Evolutionary conservation across 1,140 invertebrate genomes (phyloP).

Genomic region (Colletes latitarsis): DNA sequence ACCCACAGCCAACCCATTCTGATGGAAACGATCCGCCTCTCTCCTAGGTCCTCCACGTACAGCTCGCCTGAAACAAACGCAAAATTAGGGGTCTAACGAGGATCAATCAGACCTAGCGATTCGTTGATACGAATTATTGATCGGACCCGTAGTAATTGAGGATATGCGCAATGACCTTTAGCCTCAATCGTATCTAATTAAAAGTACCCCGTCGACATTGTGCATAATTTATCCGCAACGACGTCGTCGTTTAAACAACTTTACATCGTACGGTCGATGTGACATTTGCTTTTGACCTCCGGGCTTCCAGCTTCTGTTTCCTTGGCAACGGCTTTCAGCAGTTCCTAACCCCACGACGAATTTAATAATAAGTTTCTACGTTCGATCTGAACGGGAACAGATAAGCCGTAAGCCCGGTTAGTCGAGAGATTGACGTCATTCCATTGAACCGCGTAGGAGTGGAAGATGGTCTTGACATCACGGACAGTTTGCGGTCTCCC

Average conservation of each 20-base stretch:
- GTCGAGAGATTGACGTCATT: conserved; percentile 57
- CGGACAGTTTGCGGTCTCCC: conserved; percentile 4
- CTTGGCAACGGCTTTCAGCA: background rate
- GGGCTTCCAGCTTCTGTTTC: background rate
- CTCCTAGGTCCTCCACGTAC: conserved; percentile 78
- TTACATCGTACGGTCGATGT: background rate
- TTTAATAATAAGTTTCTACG: background rate
- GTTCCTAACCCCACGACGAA: background rate
- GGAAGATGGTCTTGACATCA: background rate
- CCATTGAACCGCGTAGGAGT: conserved; percentile 43
- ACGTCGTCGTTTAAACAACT: background rate
- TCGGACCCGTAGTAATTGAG: conserved; percentile 25
- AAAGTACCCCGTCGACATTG: background rate
- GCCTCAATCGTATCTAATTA: conserved; percentile 21
- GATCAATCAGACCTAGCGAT: conserved; percentile 9
- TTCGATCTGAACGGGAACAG: background rate
- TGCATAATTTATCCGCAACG: conserved; percentile 13
- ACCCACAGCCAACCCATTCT: conserved; percentile 80
- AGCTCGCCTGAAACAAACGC: conserved; percentile 78
- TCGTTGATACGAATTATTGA: conserved; percentile 18
- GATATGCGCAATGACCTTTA: conserved; percentile 19
- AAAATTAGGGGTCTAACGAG: conserved; percentile 23
- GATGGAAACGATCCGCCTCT: conserved; percentile 76
- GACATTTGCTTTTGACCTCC: background rate
- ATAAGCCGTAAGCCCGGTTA: conserved; percentile 17